Evolutionary conservation across 2,113 vertebrate genomes (phyloP).

Genomic region (Dryoscopus gambensis): DNA sequence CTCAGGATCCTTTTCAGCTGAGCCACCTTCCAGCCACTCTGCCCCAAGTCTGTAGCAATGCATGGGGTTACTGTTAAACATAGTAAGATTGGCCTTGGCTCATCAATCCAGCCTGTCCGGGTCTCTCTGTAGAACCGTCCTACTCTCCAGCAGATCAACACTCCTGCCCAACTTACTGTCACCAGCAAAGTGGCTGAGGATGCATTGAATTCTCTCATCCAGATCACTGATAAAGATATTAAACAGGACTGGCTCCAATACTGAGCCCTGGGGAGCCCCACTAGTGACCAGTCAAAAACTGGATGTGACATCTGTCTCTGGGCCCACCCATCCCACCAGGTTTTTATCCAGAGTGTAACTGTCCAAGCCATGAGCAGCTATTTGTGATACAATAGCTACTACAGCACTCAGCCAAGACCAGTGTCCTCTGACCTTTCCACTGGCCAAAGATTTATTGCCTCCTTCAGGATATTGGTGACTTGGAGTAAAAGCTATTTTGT

Average conservation of each 20-base stretch:
- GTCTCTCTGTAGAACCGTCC: not conserved
- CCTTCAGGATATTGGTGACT: not conserved
- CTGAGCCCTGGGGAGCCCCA: not conserved
- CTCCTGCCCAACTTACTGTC: not conserved
- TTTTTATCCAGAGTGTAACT: not conserved
- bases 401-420: not conserved
- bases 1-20: not conserved
- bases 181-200: not conserved
- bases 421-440: not conserved
- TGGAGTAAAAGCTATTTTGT: not conserved
- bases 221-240: not conserved
- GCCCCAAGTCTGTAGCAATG: fast-evolving
- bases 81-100: fast-evolving
- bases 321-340: not conserved
- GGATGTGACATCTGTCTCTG: not conserved
- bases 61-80: not conserved
- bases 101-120: not conserved
- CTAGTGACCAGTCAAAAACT: not conserved
- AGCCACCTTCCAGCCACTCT: not conserved
- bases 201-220: not conserved
- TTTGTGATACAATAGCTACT: not conserved
- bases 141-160: not conserved
- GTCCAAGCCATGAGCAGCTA: not conserved
- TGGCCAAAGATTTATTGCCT: not conserved
- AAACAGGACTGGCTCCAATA: not conserved